Evolutionary conservation across 2,888 invertebrate species (phyloP).

Genomic region (Melanophora roralis): DNA sequence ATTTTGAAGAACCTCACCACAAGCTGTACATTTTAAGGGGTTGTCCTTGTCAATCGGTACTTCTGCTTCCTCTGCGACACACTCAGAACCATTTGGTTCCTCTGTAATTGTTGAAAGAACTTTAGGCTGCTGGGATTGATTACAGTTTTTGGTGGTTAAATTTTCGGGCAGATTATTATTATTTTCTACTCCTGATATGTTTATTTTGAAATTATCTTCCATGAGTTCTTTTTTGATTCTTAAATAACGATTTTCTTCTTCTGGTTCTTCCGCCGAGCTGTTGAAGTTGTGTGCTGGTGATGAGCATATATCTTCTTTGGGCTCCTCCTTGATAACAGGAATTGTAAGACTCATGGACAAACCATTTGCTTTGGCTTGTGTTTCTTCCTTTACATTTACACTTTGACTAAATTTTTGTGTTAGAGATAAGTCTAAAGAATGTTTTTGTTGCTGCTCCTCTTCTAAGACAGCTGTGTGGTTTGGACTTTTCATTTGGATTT

Average conservation of each 20-base stretch:
- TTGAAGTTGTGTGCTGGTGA: conserved; percentile 32
- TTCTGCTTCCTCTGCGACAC: conserved; percentile 80
- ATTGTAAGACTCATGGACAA: conserved; percentile 18
- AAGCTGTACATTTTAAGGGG: conserved; percentile 92
- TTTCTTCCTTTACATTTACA: neutral
- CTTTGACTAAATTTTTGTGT: conserved; percentile 48
- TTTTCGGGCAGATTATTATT: conserved; percentile 65
- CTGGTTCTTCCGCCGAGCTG: conserved; percentile 43
- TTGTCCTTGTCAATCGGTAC: conserved; percentile 95
- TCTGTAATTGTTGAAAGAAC: neutral
- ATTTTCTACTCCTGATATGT: conserved; percentile 61
- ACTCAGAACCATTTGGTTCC: conserved; percentile 35
- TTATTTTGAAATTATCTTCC: conserved; percentile 65
- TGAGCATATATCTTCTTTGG: conserved; percentile 61
- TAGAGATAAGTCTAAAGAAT: conserved; percentile 63
- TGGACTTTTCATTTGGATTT: neutral
- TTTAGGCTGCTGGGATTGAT: neutral
- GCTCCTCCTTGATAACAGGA: conserved; percentile 66
- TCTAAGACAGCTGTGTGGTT: neutral
- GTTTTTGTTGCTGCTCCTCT: conserved; percentile 44
- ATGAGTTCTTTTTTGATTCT: conserved; percentile 71
- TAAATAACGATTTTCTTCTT: conserved; percentile 68
- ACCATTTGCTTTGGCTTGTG: conserved; percentile 29
- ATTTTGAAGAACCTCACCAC: conserved; percentile 95
- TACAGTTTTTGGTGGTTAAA: conserved; percentile 62